These are phyloP conservation scores for Pao palembangensis DNA, from an alignment of 2,113 vertebrate species.

Conservation along the genomic window DNA sequence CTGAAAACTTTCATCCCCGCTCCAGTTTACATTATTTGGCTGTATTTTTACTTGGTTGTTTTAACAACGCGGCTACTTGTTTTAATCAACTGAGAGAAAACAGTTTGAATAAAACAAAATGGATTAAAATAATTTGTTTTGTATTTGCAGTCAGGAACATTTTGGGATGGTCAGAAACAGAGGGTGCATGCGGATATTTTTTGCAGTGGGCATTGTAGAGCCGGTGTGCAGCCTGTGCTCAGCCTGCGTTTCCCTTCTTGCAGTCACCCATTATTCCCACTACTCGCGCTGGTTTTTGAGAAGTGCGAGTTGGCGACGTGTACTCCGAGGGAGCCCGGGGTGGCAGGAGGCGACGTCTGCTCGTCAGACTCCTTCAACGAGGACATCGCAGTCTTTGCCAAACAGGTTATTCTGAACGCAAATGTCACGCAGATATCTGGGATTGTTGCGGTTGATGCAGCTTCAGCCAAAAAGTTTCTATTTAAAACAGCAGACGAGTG, in stretches of 20 bases:
- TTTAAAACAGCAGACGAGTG: no score
- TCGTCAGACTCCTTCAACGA: constrained; percentile 99
- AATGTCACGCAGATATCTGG: background rate
- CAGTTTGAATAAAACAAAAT: background rate
- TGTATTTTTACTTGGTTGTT: background rate
- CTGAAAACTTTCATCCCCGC: background rate
- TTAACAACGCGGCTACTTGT: background rate
- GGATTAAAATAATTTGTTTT: background rate
- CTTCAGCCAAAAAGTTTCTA: no score
- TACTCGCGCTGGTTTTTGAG: constrained; percentile 98
- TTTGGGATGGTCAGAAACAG: background rate
- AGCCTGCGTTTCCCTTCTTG: constrained; percentile 73
- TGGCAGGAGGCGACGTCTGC: constrained; percentile 98
- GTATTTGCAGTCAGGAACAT: background rate
- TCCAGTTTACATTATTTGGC: background rate
- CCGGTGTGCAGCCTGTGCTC: constrained; percentile 56
- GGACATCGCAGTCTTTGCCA: constrained; percentile 99
- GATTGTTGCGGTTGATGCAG: constrained; percentile 7
- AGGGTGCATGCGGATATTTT: constrained; percentile 31
- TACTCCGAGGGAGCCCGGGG: constrained; percentile 96
- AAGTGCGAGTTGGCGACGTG: constrained; percentile 99
- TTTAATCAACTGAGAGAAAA: background rate
- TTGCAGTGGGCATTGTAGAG: constrained; percentile 56
- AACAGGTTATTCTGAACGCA: constrained; percentile 83
- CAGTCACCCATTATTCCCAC: constrained; percentile 98